A percentile compares a stretch with the other conserved stretches of the same genome.
These are phyloP conservation scores for Chamaetylas fuelleborni DNA, from an alignment of 2,113 vertebrate species.

Conservation along the genomic window DNA sequence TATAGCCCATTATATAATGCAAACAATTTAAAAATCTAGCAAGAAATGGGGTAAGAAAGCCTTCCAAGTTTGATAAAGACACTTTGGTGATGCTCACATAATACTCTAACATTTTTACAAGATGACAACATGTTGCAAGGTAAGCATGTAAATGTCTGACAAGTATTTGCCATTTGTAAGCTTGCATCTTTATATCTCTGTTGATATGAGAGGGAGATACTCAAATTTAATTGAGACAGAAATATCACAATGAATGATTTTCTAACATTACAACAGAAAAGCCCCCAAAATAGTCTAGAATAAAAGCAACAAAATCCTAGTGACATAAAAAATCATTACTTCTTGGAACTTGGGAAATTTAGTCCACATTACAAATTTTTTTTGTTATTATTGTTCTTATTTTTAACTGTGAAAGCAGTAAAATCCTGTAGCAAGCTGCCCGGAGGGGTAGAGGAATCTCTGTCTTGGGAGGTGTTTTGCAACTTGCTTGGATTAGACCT, in stretches of 20 bases:
- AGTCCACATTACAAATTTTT: background rate
- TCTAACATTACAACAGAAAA: background rate
- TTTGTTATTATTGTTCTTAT: background rate
- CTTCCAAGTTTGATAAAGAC: background rate
- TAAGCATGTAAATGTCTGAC: background rate
- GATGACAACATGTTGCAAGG: background rate
- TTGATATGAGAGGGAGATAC: background rate
- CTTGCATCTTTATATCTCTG: background rate
- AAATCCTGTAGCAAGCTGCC: background rate
- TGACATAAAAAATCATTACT: background rate
- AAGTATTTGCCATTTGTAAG: background rate
- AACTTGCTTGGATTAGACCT: background rate
- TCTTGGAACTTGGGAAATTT: background rate
- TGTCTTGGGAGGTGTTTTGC: background rate
- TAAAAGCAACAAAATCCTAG: background rate
- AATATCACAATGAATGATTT: background rate
- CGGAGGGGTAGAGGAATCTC: background rate
- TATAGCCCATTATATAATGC: background rate
- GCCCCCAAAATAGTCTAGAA: background rate
- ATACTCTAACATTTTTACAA: background rate
- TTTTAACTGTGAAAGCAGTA: background rate
- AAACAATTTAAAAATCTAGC: background rate
- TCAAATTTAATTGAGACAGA: background rate
- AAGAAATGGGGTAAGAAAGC: background rate
- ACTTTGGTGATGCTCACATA: background rate